Base-by-base conservation (phyloP, 2,888 invertebrate genomes). In the Stenolophus ochropezus region DNA sequence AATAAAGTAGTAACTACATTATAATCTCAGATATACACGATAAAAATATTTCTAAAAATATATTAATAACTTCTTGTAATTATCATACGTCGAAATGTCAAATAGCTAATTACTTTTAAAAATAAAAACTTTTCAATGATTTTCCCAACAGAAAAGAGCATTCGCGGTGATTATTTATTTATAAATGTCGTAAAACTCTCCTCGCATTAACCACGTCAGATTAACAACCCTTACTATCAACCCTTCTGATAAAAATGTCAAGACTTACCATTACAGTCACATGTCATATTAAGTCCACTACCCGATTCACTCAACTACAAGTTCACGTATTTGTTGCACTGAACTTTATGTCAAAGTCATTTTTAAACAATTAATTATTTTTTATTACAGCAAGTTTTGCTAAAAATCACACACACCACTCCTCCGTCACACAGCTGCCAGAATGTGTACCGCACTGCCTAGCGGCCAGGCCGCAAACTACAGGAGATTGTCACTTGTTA, bases 371-470 rank as follows among this genome's bases (percentile, higher is more conserved):
- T 80, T 80, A 80, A 80, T 73, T 73, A 80, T 80, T 80, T 73
- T 51, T 73, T 80, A 73, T 73, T 79, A 79, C 76, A 33, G 69
- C 49, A 47, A 69, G 33, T 69, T 79, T 78, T 65, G 25, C 20
- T 79, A 79, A 79, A 79, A 79, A 53, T 47, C 51, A 61, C 69
- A 51, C 18, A 71, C 80, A 73, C 73, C 80, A 80, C 80, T 80
- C 80, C 80, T 80, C 80, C 73, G 73, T 73, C 80, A 73, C 51
- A 73, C 80, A 80, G 80, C 73, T 80, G 80, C 80, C 80, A 20
- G 73, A 80, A 73, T 80, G 80, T 56, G 58, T 16, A 8, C 51
- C 58, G 80, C 79, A 79, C 79, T 79, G 53, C 80, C 80, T 80
- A 42, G 51, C 47, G 80, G 42, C n/a, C 4, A 20, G 42, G 6